phyloP scores from a whole-genome alignment of 2,797 vertebrate species.

The Carapus acus region DNA sequence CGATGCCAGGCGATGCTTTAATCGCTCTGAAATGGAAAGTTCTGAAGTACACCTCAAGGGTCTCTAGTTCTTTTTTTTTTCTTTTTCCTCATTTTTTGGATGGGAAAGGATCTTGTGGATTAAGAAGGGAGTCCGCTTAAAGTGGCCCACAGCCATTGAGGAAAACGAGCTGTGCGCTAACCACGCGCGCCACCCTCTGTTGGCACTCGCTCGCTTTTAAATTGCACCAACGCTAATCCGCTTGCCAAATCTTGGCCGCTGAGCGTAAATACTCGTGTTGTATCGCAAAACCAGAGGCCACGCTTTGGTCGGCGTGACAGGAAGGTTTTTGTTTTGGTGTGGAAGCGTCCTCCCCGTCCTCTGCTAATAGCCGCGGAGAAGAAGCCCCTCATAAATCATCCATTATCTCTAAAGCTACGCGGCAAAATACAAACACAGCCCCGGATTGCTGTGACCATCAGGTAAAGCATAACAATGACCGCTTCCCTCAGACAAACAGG shows the following conservation, averaged over 20 bases:
- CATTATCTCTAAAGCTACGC: slow-evolving; percentile 57
- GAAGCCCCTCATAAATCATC: slow-evolving; percentile 61
- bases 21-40: slow-evolving; percentile 43
- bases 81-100: no score
- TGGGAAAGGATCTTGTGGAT: slow-evolving; percentile 49
- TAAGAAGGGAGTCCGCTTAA: slow-evolving; percentile 13
- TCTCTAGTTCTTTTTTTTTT: slow-evolving; percentile 31
- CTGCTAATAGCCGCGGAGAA: slow-evolving; percentile 21
- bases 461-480: slow-evolving; percentile 61
- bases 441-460: slow-evolving; percentile 54
- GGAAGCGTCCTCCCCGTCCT: slow-evolving; percentile 31
- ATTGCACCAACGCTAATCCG: slow-evolving; percentile 5
- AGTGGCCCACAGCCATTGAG: slow-evolving; percentile 6
- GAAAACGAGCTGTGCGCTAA: slow-evolving; percentile 1
- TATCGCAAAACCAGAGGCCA: slow-evolving; percentile 13
- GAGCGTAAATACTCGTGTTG: slow-evolving; percentile 15
- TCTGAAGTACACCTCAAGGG: slow-evolving; percentile 42
- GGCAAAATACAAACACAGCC: slow-evolving; percentile 55
- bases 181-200: not conserved
- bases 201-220: slow-evolving; percentile 2
- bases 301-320: slow-evolving; percentile 17
- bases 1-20: slow-evolving; percentile 36
- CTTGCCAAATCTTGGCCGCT: slow-evolving; percentile 5
- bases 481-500: slow-evolving; percentile 60
- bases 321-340: slow-evolving; percentile 27